Base-by-base conservation (phyloP, 2,888 invertebrate species). In the Leptopilina myrica region DNA sequence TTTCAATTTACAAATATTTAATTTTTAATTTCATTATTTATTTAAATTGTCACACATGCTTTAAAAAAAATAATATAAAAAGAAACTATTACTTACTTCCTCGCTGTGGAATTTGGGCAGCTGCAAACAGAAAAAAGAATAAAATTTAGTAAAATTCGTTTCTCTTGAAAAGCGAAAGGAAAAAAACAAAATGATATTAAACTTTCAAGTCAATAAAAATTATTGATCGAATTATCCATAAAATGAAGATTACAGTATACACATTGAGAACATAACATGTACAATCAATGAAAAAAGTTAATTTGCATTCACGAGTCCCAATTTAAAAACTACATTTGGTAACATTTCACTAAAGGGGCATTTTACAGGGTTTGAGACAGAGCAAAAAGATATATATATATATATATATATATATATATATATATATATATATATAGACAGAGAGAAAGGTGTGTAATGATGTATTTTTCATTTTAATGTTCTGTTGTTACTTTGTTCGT, bases 61-160 rank as follows among this genome's bases (percentile, higher is more conserved):
- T 49, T 12, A 59, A 78, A 46, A n/a, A 76, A 76, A 64, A 40
- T 5, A 67, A 15, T 56, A n/a, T 56, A 62, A 81, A 79, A 79
- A 76, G 79, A 80, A 81, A 79, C 14, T 79, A 53, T 92, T 94
- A 96, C 96, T 96, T 93, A 96, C 96, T 96, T 95, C 95, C 96
- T 94, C 96, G 95, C 94, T 96, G 96, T 92, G 96, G 96, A 92
- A 96, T 96, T 95, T 96, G 96, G 93, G 96, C 96, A 95, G 96
- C 96, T 96, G 95, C 88, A 96, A 94, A 94, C 93, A 93, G 92
- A 93, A 92, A 92, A 90, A 88, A 90, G 87, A 81, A 83, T 80
- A 78, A 67, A 82, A 89, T 88, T 90, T 85, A 89, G 85, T 84
- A 81, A 66, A 26, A 64, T 15, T 14, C 75, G 9, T 49, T 49